A percentile compares a stretch with the other conserved stretches of the same genome.
phyloP scores from a whole-genome alignment of 1,140 invertebrate genomes.

The Pseudomyrmex flavicornis region DNA sequence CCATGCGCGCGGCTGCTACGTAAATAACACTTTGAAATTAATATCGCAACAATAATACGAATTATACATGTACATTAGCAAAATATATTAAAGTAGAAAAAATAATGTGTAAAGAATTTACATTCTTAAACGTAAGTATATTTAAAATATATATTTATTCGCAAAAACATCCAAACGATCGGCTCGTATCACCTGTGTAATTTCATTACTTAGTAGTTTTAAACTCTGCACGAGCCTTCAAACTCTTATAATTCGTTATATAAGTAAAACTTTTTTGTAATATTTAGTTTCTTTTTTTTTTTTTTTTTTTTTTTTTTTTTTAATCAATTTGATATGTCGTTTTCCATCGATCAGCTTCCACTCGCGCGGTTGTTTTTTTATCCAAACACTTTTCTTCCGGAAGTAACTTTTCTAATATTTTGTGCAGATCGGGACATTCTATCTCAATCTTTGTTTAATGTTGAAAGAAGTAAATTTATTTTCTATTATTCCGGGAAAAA shows the following conservation, averaged over 20 bases:
- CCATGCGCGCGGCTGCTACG: conserved; percentile 24
- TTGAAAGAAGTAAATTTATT: too few species aligned
- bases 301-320: neutral
- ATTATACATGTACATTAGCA: neutral
- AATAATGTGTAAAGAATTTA: too few species aligned
- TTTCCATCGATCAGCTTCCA: conserved; percentile 86
- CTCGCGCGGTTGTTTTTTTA: conserved; percentile 79
- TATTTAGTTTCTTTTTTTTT: neutral
- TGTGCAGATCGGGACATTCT: conserved; percentile 87
- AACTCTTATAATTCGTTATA: too few species aligned
- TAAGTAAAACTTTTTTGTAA: neutral
- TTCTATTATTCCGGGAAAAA: too few species aligned
- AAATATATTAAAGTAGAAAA: neutral
- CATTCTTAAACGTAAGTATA: too few species aligned
- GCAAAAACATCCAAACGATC: too few species aligned
- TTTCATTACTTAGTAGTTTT: neutral
- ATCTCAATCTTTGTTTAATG: conserved; percentile 83
- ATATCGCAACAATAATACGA: neutral
- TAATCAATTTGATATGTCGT: conserved; percentile 87
- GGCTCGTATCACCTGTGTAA: too few species aligned
- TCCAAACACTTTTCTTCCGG: conserved; percentile 81
- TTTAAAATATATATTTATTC: neutral
- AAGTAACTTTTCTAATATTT: conserved; percentile 85
- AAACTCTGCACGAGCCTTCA: too few species aligned
- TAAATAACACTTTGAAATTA: neutral